Evolutionary conservation across 1,140 invertebrate species (phyloP), one percentile per base, ranked within the genome.

Genomic region (Drosophila funebris): DNA sequence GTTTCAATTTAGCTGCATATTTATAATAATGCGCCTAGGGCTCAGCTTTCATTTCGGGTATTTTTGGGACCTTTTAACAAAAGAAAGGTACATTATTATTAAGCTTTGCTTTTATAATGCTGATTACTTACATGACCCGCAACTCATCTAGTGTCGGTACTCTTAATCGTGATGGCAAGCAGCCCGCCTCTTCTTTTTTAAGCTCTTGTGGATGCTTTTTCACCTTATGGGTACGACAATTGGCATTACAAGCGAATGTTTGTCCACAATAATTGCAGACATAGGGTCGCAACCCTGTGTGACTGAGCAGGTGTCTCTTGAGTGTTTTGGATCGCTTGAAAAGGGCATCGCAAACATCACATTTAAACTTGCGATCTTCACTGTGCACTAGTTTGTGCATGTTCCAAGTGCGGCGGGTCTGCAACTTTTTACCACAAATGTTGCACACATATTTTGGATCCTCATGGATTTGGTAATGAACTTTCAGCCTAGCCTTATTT

Each of bases 361-460:
- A 93, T 50, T 92, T 92, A 6, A 92, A 91, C 3, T 87, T 90
- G 4, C 92, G 92, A 14, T 88, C 87, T 37, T 92, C 91, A 22
- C 70, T 84, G 54, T 93, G 93, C 5, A 93, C 92, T 8, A 93
- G 76, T 44, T 93, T 88, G 69, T 93, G 93, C 92, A 92, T 93
- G 9, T 92, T 85, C 56, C 93, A 85, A 4, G 93, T 93, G 43
- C 92, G 84, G 7, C 91, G 88, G 0, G 93, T 93, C 64, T 92
- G 92, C 18, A 93, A 74, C 52, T 90, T 85, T 14, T 93, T 83
- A 14, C 92, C 92, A 77, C 93, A 93, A 20, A 92, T 84, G 20
- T 92, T 92, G 76, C 93, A 93, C 1, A 90, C 82, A 53, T 92
- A 93, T 3, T 70, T 89, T 7, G 92, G 92, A 20, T 92, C 89